Percentiles rank a stretch among this genome's conserved stretches.
Conservation (phyloP, 2,113 vertebrate species). For the Cavia porcellus region DNA sequence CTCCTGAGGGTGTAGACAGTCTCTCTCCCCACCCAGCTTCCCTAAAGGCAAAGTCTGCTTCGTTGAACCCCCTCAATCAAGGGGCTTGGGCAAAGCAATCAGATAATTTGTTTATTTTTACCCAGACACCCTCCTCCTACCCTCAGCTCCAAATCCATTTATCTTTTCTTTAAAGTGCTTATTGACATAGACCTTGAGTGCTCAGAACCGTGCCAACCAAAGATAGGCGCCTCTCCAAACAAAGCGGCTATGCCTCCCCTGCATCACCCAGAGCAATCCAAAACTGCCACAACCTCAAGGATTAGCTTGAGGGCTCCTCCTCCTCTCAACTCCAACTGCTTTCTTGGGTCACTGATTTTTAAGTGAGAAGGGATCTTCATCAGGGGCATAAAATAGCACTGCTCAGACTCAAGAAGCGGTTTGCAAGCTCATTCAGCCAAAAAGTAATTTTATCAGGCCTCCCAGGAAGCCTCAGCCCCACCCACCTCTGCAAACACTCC, state of each 20-base stretch:
- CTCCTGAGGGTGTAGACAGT: neutral
- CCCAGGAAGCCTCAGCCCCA: neutral
- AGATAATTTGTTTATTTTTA: constrained; percentile 71
- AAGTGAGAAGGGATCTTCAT: constrained; percentile 48
- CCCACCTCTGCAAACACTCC: constrained; percentile 33
- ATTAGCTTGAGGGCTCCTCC: constrained; percentile 60
- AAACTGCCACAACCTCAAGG: constrained; percentile 41
- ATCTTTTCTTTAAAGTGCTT: constrained; percentile 72
- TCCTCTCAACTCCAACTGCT: constrained; percentile 46
- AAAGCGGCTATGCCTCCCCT: neutral
- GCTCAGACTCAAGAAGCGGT: constrained; percentile 50
- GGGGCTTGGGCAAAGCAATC: constrained; percentile 34
- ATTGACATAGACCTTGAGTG: constrained; percentile 77
- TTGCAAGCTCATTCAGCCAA: constrained; percentile 50
- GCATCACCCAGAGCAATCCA: constrained; percentile 4
- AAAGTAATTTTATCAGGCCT: constrained; percentile 57
- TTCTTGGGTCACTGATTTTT: constrained; percentile 71
- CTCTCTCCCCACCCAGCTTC: neutral
- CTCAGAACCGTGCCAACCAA: constrained; percentile 58
- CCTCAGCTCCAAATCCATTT: constrained; percentile 73
- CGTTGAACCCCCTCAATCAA: constrained; percentile 38
- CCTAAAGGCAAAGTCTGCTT: neutral
- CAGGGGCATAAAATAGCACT: constrained; percentile 55
- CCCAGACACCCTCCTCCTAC: constrained; percentile 48
- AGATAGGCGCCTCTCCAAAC: constrained; percentile 51